These are phyloP conservation scores for Megaceryle torquata DNA, from an alignment of 2,113 vertebrate species.

Conservation along the genomic window DNA sequence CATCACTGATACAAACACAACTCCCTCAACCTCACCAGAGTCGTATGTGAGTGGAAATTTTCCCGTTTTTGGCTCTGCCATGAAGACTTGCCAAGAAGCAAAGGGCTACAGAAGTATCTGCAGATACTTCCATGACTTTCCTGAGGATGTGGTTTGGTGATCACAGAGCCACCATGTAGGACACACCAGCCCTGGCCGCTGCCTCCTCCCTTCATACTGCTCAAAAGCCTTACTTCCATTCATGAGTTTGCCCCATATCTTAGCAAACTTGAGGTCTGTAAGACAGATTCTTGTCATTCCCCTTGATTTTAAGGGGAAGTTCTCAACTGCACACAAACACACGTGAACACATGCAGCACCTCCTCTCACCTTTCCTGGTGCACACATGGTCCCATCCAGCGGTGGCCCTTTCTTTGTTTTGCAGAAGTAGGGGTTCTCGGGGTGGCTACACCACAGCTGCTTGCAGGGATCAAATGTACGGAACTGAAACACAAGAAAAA, in stretches of 20 bases:
- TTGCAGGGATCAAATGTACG: constrained; percentile 96
- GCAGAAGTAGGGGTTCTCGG: constrained; percentile 97
- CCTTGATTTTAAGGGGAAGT: not conserved
- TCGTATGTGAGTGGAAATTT: not conserved
- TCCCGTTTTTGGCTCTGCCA: not conserved
- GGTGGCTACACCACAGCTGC: constrained; percentile 97
- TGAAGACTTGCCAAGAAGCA: not conserved
- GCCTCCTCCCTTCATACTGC: not conserved
- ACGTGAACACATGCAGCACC: fast-evolving
- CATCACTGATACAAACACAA: not conserved
- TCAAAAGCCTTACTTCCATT: not conserved
- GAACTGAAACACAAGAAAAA: constrained; percentile 80
- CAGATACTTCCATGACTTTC: not conserved
- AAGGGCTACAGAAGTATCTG: no score
- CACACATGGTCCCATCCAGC: constrained; percentile 94
- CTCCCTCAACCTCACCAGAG: not conserved
- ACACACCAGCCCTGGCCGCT: not conserved
- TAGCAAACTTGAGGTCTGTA: not conserved
- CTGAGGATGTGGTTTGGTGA: fast-evolving
- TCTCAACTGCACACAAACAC: not conserved
- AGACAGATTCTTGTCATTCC: not conserved
- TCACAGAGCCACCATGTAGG: not conserved
- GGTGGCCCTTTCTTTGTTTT: constrained; percentile 99
- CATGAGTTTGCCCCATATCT: not conserved
- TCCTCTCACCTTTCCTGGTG: constrained; percentile 86